Evolutionary conservation across 2,888 invertebrate species (phyloP).

Genomic region (Branchellion lobata): DNA sequence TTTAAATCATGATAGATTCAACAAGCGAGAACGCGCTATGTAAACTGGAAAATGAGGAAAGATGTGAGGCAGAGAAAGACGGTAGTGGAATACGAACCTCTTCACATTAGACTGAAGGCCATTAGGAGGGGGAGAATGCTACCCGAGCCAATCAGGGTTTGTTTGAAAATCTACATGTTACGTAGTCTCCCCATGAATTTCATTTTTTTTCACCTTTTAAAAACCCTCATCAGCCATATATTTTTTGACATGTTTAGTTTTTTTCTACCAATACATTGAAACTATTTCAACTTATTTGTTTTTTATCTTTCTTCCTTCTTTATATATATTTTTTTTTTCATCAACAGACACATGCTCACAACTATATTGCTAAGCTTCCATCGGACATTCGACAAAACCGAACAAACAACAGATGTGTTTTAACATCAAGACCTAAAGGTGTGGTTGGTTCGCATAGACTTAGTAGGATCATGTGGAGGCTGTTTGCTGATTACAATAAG

Average conservation of each 20-base stretch:
- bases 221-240: no score
- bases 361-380: conserved; percentile 75
- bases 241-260: no score
- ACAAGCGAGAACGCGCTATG: conserved; percentile 51
- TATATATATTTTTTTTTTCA: no score
- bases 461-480: conserved; percentile 85
- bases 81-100: conserved; percentile 73
- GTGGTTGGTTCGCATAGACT: conserved; percentile 78
- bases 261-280: no score
- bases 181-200: background rate
- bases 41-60: conserved; percentile 76
- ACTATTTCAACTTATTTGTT: no score
- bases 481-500: conserved; percentile 89
- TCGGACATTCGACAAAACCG: conserved; percentile 57
- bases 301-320: no score
- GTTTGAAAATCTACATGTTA: no score
- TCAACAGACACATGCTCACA: conserved; percentile 77
- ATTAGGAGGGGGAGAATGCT: conserved; percentile 19
- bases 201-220: no score
- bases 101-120: conserved; percentile 7
- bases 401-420: conserved; percentile 72
- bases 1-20: conserved; percentile 17
- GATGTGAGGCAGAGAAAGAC: conserved; percentile 80
- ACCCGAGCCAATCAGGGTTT: conserved; percentile 20
- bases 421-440: conserved; percentile 85